Percentiles rank a stretch among this genome's conserved stretches.
These are phyloP conservation scores for Enteromius fasciolatus DNA, from an alignment of 2,797 vertebrate species.

Conservation along the genomic window DNA sequence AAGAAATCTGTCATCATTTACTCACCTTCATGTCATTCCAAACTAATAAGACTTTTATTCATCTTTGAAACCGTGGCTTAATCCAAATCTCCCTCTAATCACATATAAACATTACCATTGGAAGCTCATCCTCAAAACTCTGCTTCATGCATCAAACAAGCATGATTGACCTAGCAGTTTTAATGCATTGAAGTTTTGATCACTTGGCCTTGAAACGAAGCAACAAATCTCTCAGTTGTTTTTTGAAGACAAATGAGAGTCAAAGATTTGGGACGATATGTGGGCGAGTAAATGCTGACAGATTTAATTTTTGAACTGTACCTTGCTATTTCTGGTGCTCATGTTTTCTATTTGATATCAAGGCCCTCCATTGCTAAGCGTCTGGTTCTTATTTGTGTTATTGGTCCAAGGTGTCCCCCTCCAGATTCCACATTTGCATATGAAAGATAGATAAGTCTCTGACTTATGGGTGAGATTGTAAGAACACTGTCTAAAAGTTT, in stretches of 20 bases:
- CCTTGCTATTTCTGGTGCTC: background rate
- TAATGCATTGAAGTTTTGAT: background rate
- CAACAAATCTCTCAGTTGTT: background rate
- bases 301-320: background rate
- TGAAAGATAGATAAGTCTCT: constrained; percentile 16
- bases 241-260: background rate
- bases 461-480: constrained; percentile 2
- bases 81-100: background rate
- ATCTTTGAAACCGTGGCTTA: background rate
- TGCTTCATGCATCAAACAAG: background rate
- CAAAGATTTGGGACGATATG: background rate
- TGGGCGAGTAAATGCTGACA: background rate
- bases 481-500: constrained; percentile 52
- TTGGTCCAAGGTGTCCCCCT: constrained; percentile 6
- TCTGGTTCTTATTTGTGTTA: constrained; percentile 23
- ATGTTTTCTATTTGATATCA: constrained; percentile 19
- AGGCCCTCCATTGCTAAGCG: background rate
- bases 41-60: background rate
- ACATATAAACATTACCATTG: background rate
- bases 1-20: background rate
- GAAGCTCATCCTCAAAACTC: background rate
- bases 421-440: constrained; percentile 36
- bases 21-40: background rate
- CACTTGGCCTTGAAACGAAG: background rate
- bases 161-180: background rate